These are phyloP conservation scores for Neopelma chrysocephalum DNA, from an alignment of 2,797 vertebrate species.

Conservation along the genomic window DNA sequence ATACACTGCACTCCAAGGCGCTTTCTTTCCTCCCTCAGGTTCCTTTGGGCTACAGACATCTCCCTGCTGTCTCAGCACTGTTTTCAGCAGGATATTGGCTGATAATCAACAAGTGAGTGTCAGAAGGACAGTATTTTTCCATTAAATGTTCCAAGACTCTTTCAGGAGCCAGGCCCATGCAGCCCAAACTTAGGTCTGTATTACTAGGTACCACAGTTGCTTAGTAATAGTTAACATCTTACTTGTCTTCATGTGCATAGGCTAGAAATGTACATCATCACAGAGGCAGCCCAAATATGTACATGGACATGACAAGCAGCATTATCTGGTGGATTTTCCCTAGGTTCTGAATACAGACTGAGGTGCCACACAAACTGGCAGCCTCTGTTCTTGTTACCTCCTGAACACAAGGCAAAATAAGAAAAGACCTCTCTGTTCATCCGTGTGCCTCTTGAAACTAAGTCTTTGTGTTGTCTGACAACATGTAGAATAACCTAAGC, in stretches of 20 bases:
- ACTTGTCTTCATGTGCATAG: neutral
- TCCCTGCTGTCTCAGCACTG: neutral
- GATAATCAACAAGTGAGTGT: neutral
- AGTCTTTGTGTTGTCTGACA: neutral
- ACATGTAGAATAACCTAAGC: neutral
- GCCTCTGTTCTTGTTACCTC: neutral
- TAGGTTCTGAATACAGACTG: neutral
- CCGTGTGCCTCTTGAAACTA: neutral
- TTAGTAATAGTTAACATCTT: neutral
- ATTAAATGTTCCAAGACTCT: neutral
- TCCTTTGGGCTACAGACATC: neutral
- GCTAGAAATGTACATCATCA: neutral
- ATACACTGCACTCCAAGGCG: neutral
- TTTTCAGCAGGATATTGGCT: constrained; percentile 5
- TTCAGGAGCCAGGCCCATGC: neutral
- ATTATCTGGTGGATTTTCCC: neutral
- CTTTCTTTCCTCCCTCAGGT: neutral
- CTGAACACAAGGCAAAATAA: neutral
- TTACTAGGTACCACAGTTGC: neutral
- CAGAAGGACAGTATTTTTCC: constrained; percentile 18
- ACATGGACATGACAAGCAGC: neutral
- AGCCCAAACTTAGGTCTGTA: neutral
- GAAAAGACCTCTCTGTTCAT: neutral
- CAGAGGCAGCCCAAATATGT: neutral
- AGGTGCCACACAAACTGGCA: neutral